Evolutionary conservation across 2,797 vertebrate species (phyloP).

Genomic region (Cyclopterus lumpus): DNA sequence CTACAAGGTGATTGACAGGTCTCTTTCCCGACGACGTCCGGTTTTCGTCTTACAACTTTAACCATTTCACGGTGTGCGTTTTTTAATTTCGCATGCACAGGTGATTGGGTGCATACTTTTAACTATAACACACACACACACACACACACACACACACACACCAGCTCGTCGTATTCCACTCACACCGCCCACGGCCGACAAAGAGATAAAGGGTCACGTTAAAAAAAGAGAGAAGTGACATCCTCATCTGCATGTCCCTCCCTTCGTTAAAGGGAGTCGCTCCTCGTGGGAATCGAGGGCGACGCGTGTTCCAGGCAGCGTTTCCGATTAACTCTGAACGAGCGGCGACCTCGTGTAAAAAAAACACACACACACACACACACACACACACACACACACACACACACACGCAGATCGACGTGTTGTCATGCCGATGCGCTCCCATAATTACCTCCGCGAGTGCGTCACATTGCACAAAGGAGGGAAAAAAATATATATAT

Average conservation of each 20-base stretch:
- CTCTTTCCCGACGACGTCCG: too few species aligned
- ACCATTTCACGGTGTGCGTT: too few species aligned
- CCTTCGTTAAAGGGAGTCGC: conserved; percentile 30
- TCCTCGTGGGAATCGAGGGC: background rate
- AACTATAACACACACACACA: conserved; percentile 4
- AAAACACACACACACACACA: too few species aligned
- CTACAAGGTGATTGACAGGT: too few species aligned
- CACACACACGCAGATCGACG: too few species aligned
- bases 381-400: too few species aligned
- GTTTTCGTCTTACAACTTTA: too few species aligned
- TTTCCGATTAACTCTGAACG: conserved; percentile 39
- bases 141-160: conserved; percentile 16
- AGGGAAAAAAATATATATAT: too few species aligned
- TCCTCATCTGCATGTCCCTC: conserved; percentile 46
- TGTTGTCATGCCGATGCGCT: background rate
- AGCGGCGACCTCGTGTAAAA: conserved; percentile 46
- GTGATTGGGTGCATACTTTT: background rate
- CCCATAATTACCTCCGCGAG: conserved; percentile 1
- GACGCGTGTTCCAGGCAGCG: conserved; percentile 1
- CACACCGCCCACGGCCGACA: conserved; percentile 1
- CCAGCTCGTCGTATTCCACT: conserved; percentile 5
- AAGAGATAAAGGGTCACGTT: conserved; percentile 26
- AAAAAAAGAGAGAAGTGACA: conserved; percentile 30
- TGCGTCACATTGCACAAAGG: background rate
- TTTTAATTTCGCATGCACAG: conserved; percentile 21